Evolutionary conservation across 2,797 vertebrate genomes (phyloP), one percentile per base, ranked within the genome.

Genomic region (Crypturellus tataupa): DNA sequence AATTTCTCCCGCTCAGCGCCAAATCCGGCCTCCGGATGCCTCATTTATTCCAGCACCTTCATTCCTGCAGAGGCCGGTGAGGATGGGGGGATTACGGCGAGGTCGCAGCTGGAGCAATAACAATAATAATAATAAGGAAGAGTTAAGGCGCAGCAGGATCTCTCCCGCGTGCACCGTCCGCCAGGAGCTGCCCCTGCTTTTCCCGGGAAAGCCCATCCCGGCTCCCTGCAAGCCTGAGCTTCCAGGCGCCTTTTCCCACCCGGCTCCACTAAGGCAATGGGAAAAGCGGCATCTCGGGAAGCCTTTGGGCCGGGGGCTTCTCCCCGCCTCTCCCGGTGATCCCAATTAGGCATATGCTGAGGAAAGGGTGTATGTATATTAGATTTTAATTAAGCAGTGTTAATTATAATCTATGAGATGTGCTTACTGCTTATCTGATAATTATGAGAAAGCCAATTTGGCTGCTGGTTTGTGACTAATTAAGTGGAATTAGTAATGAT

Each of bases 391-490:
- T 98, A 98, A 98, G 98, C 98, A 97, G 96, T 97, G 98, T 98
- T 98, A 98, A 98, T 98, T 98, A 98, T 98, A 98, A 98, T 98
- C 98, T 98, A 98, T 98, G 98, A 97, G 98, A 98, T 98, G 98
- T 98, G 98, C 98, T 98, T 98, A 98, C 97, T 97, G 97, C 97
- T 98, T 98, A 98, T 98, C 98, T 98, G 98, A 98, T 98, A 98
- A 98, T 98, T 98, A 98, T 97, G 98, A 97, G 98, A 98, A 98
- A 98, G 98, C 97, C 97, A 98, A 98, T 98, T 98, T 98, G 98
- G 97, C 97, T 98, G 97, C 97, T 98, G 98, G 97, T 97, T 98
- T 98, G 97, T 97, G 98, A 98, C 98, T 98, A 98, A 98, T 98
- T 98, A 98, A 98, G 98, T 98, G 97, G 97, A 98, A 98, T 98